phyloP scores from a whole-genome alignment of 2,113 vertebrate species.

The Cryptoleucopteryx plumbea region DNA sequence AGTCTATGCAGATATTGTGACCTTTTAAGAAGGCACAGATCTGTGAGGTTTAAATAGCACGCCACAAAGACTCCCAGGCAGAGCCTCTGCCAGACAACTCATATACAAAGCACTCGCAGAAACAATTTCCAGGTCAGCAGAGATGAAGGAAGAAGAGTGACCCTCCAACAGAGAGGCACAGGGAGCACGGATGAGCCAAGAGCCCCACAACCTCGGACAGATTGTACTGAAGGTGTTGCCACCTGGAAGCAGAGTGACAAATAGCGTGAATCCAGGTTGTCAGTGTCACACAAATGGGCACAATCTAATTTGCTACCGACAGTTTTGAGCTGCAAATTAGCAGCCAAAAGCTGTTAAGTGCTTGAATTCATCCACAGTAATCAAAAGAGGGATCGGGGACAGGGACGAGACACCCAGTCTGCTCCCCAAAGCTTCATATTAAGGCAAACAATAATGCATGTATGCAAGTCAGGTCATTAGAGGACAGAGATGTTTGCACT shows the following conservation, averaged over 20 bases:
- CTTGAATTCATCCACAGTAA: neutral
- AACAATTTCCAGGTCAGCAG: neutral
- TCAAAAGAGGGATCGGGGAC: neutral
- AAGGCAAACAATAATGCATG: neutral
- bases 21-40: neutral
- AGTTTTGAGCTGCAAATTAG: neutral
- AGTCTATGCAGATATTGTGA: neutral
- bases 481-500: neutral
- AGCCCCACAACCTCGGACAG: neutral
- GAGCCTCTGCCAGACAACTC: neutral
- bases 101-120: neutral
- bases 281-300: accelerated
- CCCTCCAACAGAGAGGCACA: neutral
- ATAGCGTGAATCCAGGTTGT: accelerated
- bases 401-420: neutral
- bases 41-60: neutral
- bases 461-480: neutral
- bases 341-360: neutral
- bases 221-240: neutral
- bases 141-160: neutral
- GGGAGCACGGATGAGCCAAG: neutral
- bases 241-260: neutral
- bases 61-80: neutral
- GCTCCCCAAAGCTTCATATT: neutral
- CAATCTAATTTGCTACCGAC: neutral